Evolutionary conservation across 2,113 vertebrate species (phyloP).

Genomic region (Aptenodytes forsteri): DNA sequence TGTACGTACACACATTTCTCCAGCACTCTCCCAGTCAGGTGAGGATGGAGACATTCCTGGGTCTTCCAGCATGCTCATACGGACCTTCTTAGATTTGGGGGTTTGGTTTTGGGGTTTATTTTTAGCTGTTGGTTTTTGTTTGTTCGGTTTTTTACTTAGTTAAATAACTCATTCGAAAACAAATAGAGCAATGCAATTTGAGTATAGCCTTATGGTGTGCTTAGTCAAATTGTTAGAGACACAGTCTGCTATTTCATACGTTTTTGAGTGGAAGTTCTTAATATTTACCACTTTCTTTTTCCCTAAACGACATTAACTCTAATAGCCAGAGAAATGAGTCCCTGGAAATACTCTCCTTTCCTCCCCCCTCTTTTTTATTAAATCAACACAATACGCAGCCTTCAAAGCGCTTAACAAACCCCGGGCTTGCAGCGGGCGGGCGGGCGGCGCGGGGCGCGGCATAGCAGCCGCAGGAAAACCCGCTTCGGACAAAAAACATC

Average conservation of each 20-base stretch:
- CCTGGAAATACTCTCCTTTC: too few relatives aligned
- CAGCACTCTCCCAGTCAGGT: background rate
- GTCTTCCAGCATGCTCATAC: background rate
- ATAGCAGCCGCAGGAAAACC: background rate
- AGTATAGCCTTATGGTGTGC: background rate
- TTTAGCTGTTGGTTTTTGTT: background rate
- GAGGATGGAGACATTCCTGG: background rate
- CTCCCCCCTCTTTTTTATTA: too few relatives aligned
- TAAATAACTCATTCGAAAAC: background rate
- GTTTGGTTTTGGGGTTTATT: background rate
- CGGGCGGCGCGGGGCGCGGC: background rate
- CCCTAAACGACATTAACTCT: background rate
- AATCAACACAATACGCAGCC: accelerated
- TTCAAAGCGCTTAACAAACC: accelerated
- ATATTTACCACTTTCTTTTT: background rate
- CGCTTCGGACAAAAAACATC: accelerated
- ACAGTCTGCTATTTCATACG: background rate
- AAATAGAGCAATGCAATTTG: background rate
- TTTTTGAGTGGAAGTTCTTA: background rate
- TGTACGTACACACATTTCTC: background rate
- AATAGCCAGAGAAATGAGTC: accelerated
- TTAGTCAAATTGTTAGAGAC: background rate
- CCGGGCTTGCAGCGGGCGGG: background rate
- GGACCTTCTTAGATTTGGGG: background rate
- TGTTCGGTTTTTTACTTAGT: background rate